A percentile compares a stretch with the other conserved stretches of the same genome.
Evolutionary conservation across 2,797 vertebrate genomes (phyloP).

Genomic region (Rhynchonycteris naso): DNA sequence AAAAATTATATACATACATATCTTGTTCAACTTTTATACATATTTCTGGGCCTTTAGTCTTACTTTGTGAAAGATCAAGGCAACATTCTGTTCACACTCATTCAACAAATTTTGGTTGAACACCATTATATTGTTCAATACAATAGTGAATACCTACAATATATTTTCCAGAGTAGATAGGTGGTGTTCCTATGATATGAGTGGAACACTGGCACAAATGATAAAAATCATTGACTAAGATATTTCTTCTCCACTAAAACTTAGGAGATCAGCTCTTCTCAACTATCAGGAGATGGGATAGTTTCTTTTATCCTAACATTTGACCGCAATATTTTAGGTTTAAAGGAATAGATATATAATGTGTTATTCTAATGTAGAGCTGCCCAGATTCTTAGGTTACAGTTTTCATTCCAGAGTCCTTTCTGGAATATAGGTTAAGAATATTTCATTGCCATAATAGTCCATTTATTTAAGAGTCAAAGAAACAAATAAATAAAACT

Average conservation of each 20-base stretch:
- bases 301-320: slow-evolving; percentile 35
- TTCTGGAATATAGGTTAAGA: slow-evolving; percentile 39
- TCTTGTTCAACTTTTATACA: background rate
- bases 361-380: background rate
- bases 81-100: background rate
- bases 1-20: background rate
- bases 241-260: background rate
- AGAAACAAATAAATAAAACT: background rate
- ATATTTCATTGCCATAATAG: background rate
- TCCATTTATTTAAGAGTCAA: slow-evolving; percentile 21
- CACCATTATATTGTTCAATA: background rate
- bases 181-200: background rate
- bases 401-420: slow-evolving; percentile 34
- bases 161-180: background rate
- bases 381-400: background rate
- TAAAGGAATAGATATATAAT: background rate
- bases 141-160: background rate
- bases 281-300: background rate
- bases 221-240: background rate
- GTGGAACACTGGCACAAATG: background rate
- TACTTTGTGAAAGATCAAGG: background rate
- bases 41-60: background rate
- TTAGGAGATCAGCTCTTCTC: background rate
- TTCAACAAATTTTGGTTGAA: background rate
- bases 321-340: background rate